Percentiles rank a stretch among this genome's conserved stretches.
Evolutionary conservation across 2,113 vertebrate genomes (phyloP).

Genomic region (Chamaea fasciata): DNA sequence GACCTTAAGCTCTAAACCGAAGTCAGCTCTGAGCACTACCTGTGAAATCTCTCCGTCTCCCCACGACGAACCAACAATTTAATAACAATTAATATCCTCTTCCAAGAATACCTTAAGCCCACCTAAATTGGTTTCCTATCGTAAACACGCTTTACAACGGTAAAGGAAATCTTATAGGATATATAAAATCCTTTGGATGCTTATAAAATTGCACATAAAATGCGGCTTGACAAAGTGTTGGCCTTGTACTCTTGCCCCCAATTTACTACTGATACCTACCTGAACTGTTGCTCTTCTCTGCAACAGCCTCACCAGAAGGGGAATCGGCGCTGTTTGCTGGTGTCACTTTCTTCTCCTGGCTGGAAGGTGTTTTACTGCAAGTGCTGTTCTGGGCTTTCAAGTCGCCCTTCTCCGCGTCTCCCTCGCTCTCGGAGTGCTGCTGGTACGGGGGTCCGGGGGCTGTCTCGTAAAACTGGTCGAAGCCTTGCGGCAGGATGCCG

Average conservation of each 20-base stretch:
- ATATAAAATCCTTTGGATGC: constrained; percentile 97
- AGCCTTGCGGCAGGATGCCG: constrained; percentile 94
- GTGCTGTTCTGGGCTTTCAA: constrained; percentile 67
- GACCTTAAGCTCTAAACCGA: neutral
- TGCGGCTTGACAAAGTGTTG: constrained; percentile 76
- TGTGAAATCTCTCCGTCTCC: constrained; percentile 15
- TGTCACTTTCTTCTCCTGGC: constrained; percentile 78
- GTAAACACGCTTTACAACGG: constrained; percentile 95
- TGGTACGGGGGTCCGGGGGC: constrained; percentile 68
- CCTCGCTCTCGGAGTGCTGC: constrained; percentile 66
- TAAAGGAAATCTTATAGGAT: constrained; percentile 93
- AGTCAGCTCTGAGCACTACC: neutral
- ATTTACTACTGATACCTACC: constrained; percentile 79
- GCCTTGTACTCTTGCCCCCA: constrained; percentile 69
- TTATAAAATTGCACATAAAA: constrained; percentile 97
- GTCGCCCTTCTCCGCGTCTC: constrained; percentile 79
- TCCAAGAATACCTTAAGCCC: constrained; percentile 76
- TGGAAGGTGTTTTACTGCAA: constrained; percentile 77
- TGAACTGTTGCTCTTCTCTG: constrained; percentile 86
- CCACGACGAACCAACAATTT: constrained; percentile 18
- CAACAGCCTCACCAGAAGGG: constrained; percentile 83
- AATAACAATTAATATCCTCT: constrained; percentile 67
- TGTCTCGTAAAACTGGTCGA: constrained; percentile 95
- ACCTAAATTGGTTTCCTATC: constrained; percentile 88
- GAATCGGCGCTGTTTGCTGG: constrained; percentile 78